A percentile compares a stretch with the other conserved stretches of the same genome.
phyloP scores from a whole-genome alignment of 2,113 vertebrate genomes.

The Aptenodytes forsteri region DNA sequence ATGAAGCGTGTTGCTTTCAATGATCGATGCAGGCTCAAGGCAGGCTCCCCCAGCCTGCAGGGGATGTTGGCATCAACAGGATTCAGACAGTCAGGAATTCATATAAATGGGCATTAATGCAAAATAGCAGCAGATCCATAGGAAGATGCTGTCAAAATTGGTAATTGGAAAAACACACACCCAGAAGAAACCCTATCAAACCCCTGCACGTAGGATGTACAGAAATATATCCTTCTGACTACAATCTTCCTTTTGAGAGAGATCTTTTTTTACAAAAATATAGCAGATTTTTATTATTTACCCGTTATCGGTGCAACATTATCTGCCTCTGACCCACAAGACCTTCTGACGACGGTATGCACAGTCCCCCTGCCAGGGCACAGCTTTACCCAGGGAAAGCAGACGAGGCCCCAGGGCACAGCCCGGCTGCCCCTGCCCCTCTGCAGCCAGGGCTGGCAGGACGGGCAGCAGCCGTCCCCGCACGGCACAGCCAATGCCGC shows the following conservation, averaged over 20 bases:
- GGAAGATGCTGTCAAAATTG: neutral
- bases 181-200: neutral
- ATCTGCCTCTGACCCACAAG: no score
- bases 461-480: neutral
- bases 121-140: neutral
- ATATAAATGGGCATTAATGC: neutral
- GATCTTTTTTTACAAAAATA: neutral
- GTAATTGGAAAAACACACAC: neutral
- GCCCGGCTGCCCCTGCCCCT: no score
- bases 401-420: neutral
- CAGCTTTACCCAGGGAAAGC: neutral
- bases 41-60: neutral
- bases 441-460: neutral
- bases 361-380: neutral
- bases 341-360: neutral
- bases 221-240: neutral
- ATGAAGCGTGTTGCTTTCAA: neutral
- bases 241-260: neutral
- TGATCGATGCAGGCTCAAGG: neutral
- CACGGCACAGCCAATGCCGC: neutral
- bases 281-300: neutral
- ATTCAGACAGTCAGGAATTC: neutral
- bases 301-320: neutral
- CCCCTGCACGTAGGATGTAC: rapidly evolving
- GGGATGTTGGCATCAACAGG: neutral